Conservation (phyloP, 2,888 invertebrate genomes). For the Hecatera dysodea region DNA sequence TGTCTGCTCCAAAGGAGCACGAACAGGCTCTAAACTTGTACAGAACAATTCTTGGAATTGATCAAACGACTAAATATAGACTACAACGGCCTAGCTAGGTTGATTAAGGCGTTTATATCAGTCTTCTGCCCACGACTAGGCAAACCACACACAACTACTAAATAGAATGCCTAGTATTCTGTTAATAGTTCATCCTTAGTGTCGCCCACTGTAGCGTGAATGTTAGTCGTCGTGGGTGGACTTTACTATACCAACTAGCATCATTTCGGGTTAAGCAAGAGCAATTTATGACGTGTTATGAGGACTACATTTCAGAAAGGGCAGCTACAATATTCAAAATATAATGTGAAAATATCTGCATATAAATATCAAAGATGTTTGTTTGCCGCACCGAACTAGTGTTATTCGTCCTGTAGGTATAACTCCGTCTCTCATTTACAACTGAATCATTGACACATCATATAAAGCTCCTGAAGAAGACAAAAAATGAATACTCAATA, state of each 20-base stretch:
- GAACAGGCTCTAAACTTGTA: not conserved
- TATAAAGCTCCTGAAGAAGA: no score
- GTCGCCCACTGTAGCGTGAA: not conserved
- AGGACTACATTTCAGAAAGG: not conserved
- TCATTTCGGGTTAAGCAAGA: not conserved
- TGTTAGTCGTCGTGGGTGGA: not conserved
- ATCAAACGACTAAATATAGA: slow-evolving; percentile 1
- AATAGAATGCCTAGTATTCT: not conserved
- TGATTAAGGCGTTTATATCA: slow-evolving; percentile 4
- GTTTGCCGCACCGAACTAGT: no score
- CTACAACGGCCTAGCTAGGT: not conserved
- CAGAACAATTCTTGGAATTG: slow-evolving; percentile 1
- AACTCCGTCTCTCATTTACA: no score
- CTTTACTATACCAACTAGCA: not conserved
- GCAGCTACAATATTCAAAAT: no score
- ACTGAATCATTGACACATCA: no score
- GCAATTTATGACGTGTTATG: not conserved
- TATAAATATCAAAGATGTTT: no score
- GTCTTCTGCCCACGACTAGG: slow-evolving; percentile 18
- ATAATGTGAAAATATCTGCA: no score
- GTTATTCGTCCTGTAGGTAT: no score
- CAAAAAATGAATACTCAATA: no score
- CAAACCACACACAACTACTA: slow-evolving; percentile 6
- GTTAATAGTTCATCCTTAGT: not conserved
- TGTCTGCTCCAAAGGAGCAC: not conserved